These are phyloP conservation scores for Cyclura pinguis DNA, from an alignment of 2,797 vertebrate genomes.

Conservation along the genomic window DNA sequence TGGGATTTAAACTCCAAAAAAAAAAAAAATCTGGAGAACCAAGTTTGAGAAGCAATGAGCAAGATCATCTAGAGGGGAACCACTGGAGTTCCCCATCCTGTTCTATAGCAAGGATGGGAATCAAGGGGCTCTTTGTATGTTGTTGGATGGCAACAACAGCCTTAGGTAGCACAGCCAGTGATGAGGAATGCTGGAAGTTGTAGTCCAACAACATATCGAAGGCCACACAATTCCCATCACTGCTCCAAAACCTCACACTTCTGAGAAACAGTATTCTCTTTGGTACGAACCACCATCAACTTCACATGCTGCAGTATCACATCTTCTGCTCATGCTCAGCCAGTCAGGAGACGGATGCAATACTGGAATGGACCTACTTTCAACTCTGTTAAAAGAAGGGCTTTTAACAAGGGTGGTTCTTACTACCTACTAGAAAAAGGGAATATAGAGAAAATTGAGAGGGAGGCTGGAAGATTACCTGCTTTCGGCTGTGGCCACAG, in stretches of 20 bases:
- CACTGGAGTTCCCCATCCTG: no score
- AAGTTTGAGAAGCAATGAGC: no score
- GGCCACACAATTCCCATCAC: neutral
- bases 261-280: neutral
- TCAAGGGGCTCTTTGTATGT: no score
- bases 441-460: neutral
- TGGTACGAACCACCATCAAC: neutral
- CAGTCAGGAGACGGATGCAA: neutral
- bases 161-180: no score
- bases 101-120: no score
- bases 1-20: no score
- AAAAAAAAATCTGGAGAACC: no score
- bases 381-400: neutral
- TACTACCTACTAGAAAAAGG: neutral
- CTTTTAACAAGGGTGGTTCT: neutral
- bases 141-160: no score
- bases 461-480: slow-evolving; percentile 76
- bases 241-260: neutral
- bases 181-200: no score
- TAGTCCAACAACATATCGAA: neutral
- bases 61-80: no score
- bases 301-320: neutral
- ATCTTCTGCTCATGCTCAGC: neutral
- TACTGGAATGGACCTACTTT: neutral
- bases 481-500: slow-evolving; percentile 88